Evolutionary conservation across 2,113 vertebrate genomes (phyloP).

Genomic region (Furnarius figulus): DNA sequence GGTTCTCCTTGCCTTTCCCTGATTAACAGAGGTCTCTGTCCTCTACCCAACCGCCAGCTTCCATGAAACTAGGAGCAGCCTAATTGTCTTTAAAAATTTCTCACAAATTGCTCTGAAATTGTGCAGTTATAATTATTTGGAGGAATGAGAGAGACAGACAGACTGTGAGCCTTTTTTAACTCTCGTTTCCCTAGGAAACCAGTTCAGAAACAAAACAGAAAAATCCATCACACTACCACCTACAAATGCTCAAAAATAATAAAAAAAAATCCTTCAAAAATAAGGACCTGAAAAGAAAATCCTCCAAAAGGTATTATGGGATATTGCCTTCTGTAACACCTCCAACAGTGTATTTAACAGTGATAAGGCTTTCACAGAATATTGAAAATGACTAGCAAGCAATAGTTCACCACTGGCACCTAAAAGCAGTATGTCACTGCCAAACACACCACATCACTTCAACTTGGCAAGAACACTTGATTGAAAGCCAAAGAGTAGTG

Average conservation of each 20-base stretch:
- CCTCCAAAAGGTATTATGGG: background rate
- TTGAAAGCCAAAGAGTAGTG: conserved; percentile 60
- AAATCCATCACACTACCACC: background rate
- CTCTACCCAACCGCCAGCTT: background rate
- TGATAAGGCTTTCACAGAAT: background rate
- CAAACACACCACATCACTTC: conserved; percentile 62
- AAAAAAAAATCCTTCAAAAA: background rate
- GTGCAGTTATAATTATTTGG: background rate
- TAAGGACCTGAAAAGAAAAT: background rate
- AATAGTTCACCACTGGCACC: conserved; percentile 54
- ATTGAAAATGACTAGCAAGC: conserved; percentile 24
- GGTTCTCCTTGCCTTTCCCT: background rate
- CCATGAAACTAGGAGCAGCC: background rate
- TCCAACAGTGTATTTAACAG: background rate
- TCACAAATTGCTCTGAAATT: background rate
- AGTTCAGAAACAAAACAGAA: conserved; percentile 24
- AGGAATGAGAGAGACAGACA: conserved; percentile 36
- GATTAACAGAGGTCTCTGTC: background rate
- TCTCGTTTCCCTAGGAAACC: conserved; percentile 51
- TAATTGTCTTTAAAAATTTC: background rate
- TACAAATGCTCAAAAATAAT: background rate
- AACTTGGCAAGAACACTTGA: conserved; percentile 49
- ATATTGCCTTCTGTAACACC: background rate
- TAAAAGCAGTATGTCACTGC: conserved; percentile 49
- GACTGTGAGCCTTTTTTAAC: conserved; percentile 44